Evolutionary conservation across 2,113 vertebrate genomes (phyloP).

Genomic region (Oncorhynchus kisutch): DNA sequence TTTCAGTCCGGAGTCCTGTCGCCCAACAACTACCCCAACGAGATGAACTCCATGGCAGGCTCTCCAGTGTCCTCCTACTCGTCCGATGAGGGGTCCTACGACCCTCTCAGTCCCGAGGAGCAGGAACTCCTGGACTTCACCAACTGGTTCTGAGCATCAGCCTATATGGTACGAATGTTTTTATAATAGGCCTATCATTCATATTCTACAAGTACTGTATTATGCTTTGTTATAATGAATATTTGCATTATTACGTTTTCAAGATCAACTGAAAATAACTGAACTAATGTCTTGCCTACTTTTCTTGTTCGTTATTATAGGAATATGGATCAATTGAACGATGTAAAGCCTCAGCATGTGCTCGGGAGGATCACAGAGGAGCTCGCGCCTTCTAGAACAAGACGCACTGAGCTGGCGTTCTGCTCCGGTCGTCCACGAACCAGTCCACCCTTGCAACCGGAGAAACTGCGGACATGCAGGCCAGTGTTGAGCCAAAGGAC

Average conservation of each 20-base stretch:
- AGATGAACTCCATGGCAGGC: conserved; percentile 97
- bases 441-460: conserved; percentile 47
- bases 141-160: conserved; percentile 89
- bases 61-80: conserved; percentile 96
- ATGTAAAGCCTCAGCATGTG: conserved; percentile 32
- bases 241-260: neutral
- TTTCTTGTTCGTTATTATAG: conserved; percentile 24
- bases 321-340: conserved; percentile 41
- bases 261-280: neutral
- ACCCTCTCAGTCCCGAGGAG: conserved; percentile 93
- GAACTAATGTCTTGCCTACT: neutral
- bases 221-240: neutral
- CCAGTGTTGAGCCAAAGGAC: conserved; percentile 62
- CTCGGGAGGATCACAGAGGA: conserved; percentile 53
- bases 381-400: conserved; percentile 49
- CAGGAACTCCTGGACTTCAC: conserved; percentile 97
- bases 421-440: conserved; percentile 47
- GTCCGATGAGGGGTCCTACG: conserved; percentile 91
- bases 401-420: conserved; percentile 68
- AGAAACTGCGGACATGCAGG: conserved; percentile 30
- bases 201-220: neutral
- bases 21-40: conserved; percentile 86
- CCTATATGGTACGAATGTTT: conserved; percentile 46
- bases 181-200: conserved; percentile 18
- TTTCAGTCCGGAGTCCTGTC: conserved; percentile 94